Percentiles rank a stretch among this genome's conserved stretches.
phyloP scores from a whole-genome alignment of 1,140 invertebrate genomes.

The Chrysoperla carnea region DNA sequence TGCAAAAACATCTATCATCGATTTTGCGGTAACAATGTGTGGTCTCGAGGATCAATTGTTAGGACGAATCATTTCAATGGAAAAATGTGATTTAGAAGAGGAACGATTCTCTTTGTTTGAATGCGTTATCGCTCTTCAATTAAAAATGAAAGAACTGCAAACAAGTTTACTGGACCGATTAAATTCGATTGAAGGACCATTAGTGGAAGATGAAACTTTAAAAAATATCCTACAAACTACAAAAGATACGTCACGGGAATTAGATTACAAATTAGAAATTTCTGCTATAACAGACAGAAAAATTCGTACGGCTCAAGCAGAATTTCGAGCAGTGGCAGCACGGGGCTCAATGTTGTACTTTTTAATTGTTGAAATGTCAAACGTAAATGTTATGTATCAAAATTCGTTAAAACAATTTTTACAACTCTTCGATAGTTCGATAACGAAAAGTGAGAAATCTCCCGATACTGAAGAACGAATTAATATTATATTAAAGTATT shows the following conservation, averaged over 20 bases:
- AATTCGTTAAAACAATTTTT: constrained; percentile 91
- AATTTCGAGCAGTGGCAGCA: constrained; percentile 85
- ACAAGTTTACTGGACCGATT: constrained; percentile 76
- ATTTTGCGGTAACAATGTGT: constrained; percentile 94
- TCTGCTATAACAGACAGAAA: constrained; percentile 85
- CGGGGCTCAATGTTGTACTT: constrained; percentile 91
- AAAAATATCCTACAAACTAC: constrained; percentile 84
- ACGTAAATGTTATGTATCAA: constrained; percentile 94
- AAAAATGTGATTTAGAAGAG: constrained; percentile 87
- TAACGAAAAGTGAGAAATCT: constrained; percentile 76
- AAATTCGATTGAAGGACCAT: constrained; percentile 79
- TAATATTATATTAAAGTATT: constrained; percentile 71
- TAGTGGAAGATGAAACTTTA: constrained; percentile 90
- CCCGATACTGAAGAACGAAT: constrained; percentile 73
- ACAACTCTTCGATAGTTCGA: constrained; percentile 83
- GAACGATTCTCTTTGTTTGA: constrained; percentile 88
- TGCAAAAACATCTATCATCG: constrained; percentile 90
- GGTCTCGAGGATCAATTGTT: constrained; percentile 87
- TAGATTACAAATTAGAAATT: constrained; percentile 81
- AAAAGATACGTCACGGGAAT: constrained; percentile 85
- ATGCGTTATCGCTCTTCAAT: constrained; percentile 89
- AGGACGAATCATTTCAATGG: constrained; percentile 86
- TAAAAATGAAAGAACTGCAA: constrained; percentile 90
- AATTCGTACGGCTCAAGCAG: constrained; percentile 83
- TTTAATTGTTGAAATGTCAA: constrained; percentile 92